These are phyloP conservation scores for Brachypteracias leptosomus DNA, from an alignment of 2,113 vertebrate genomes.

Conservation along the genomic window DNA sequence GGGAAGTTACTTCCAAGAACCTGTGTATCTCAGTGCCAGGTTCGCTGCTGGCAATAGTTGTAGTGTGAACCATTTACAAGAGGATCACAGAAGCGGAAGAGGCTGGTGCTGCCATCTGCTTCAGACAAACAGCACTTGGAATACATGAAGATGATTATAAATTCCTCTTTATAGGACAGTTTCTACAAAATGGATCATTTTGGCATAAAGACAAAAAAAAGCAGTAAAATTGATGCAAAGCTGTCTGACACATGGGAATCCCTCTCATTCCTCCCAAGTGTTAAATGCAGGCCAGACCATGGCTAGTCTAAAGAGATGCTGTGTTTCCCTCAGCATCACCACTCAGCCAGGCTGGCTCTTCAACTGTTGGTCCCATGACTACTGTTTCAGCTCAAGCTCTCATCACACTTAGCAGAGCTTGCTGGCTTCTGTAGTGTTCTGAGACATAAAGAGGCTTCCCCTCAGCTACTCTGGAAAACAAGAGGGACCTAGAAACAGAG, in stretches of 20 bases:
- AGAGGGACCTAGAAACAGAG: background rate
- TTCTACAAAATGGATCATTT: constrained; percentile 37
- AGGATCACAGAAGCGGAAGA: constrained; percentile 11
- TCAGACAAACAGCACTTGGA: constrained; percentile 1
- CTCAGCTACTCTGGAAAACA: background rate
- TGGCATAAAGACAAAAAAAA: background rate
- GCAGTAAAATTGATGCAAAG: constrained; percentile 20
- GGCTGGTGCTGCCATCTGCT: background rate
- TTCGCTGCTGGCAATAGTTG: background rate
- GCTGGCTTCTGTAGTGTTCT: constrained; percentile 1
- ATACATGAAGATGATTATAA: background rate
- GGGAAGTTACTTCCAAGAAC: constrained; percentile 17
- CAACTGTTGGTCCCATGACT: constrained; percentile 36
- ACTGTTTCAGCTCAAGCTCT: background rate
- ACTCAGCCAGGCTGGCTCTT: constrained; percentile 11
- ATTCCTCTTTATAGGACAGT: background rate
- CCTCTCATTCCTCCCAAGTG: constrained; percentile 10
- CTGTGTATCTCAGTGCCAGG: background rate
- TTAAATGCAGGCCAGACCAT: constrained; percentile 28
- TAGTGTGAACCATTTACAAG: constrained; percentile 40
- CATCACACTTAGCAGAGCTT: background rate
- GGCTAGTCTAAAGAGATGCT: background rate
- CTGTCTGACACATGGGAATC: constrained; percentile 16
- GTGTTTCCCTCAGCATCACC: background rate
- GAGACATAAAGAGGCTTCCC: background rate